These are phyloP conservation scores for Nemoura dubitans DNA, from an alignment of 2,888 invertebrate species.

Conservation along the genomic window DNA sequence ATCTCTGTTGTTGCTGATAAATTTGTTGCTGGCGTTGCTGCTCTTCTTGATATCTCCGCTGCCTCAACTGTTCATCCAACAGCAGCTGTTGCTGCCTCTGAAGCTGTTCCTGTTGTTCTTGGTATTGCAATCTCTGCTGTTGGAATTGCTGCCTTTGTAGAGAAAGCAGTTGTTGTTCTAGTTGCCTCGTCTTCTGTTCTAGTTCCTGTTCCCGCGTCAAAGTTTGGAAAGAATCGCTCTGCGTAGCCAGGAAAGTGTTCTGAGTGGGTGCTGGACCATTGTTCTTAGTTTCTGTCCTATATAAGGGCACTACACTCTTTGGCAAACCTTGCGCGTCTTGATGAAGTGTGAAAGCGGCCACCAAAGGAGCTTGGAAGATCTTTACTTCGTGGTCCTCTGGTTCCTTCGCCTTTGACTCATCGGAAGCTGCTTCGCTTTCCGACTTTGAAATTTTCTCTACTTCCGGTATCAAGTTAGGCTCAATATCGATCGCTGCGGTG, in stretches of 20 bases:
- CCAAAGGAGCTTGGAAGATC: slow-evolving; percentile 74
- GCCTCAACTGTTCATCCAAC: slow-evolving; percentile 56
- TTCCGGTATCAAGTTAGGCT: slow-evolving; percentile 44
- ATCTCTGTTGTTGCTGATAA: slow-evolving; percentile 36
- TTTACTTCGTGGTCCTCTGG: slow-evolving; percentile 44
- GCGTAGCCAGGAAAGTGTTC: slow-evolving; percentile 45
- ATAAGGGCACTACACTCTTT: slow-evolving; percentile 78
- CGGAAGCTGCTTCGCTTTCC: neutral
- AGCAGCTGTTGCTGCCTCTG: slow-evolving; percentile 55
- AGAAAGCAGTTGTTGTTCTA: slow-evolving; percentile 75
- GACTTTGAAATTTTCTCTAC: slow-evolving; percentile 36
- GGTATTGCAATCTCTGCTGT: slow-evolving; percentile 64
- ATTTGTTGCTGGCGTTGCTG: slow-evolving; percentile 48
- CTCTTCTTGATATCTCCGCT: slow-evolving; percentile 53
- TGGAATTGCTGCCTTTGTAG: slow-evolving; percentile 74
- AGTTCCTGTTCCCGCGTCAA: slow-evolving; percentile 59
- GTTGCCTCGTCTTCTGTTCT: slow-evolving; percentile 72
- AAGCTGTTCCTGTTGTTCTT: slow-evolving; percentile 59
- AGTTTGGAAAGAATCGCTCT: slow-evolving; percentile 58
- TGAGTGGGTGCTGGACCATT: slow-evolving; percentile 53
- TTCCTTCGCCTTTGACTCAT: slow-evolving; percentile 39
- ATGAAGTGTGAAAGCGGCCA: slow-evolving; percentile 86
- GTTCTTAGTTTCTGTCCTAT: slow-evolving; percentile 56
- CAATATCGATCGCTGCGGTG: slow-evolving; percentile 33
- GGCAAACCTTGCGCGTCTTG: slow-evolving; percentile 83